These are phyloP conservation scores for Athripsodes cinereus DNA, from an alignment of 2,888 invertebrate species.

Conservation along the genomic window DNA sequence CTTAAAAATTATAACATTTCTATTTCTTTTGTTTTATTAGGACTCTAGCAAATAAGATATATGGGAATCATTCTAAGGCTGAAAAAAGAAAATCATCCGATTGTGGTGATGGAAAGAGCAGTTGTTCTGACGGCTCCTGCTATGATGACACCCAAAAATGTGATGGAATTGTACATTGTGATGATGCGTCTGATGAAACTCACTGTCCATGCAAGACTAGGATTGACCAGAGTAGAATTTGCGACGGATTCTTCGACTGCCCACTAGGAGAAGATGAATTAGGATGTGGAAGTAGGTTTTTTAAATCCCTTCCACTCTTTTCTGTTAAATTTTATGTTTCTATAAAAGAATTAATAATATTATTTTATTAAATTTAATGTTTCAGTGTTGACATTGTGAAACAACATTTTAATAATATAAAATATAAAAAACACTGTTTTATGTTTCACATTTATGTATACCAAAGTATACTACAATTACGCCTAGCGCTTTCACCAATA, in stretches of 20 bases:
- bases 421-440: no score
- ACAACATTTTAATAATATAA: no score
- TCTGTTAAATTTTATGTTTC: no score
- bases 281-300: slow-evolving; percentile 63
- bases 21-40: slow-evolving; percentile 3
- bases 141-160: slow-evolving; percentile 58
- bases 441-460: no score
- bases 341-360: no score
- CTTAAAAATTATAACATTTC: no score
- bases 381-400: no score
- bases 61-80: slow-evolving; percentile 14
- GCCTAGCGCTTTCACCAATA: no score
- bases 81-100: not conserved
- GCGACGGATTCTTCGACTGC: slow-evolving; percentile 80
- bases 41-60: slow-evolving; percentile 15
- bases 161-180: slow-evolving; percentile 66
- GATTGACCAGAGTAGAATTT: slow-evolving; percentile 57
- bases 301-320: no score
- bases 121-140: slow-evolving; percentile 43
- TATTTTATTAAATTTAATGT: no score
- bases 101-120: slow-evolving; percentile 35
- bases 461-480: no score
- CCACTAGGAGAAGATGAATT: slow-evolving; percentile 76
- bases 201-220: slow-evolving; percentile 68
- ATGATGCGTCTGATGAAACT: slow-evolving; percentile 72